Evolutionary conservation across 2,888 invertebrate species (phyloP), one percentile per base, ranked within the genome.

Genomic region (Agriopis leucophaearia): DNA sequence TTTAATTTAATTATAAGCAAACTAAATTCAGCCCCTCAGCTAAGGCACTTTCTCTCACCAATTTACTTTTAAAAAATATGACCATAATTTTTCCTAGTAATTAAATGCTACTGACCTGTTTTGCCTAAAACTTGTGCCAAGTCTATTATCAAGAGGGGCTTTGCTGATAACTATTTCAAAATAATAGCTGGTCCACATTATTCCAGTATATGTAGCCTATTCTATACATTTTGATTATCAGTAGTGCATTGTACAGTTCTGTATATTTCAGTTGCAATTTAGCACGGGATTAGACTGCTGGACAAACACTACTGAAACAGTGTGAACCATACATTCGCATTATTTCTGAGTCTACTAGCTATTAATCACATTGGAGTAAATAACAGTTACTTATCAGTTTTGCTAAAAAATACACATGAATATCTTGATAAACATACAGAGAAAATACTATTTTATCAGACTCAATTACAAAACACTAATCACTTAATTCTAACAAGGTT

Each of bases 31-130:
- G 56, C 76, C 81, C 78, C 75, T 72, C 60, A 60, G 64, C 75
- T 81, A 82, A 82, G 82, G 82, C 82, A 82, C 82, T 82, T 75
- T 60, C 63, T 81, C 76, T 74, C 78, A 75, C 75, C 77, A 74
- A 75, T 71, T 69, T 71, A 75, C 70, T 71, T 69, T 67, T 66
- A 56, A 58, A 51, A 66, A 73, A 63, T 51, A 16, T 27, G 40
- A 42, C 44, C 18, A 44, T n/a, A 42, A 12, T 7, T 44, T 56
- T 56, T 16, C 16, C 45, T 56, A 44, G 0, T 44, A 42, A 36
- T 36, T 1, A 54, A 40, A 16, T 13, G 16, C 40, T 54, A 18
- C 38, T 16, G 12, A 44, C 8, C 56, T 44, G 42, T 18, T 36
- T 40, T 42, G 18, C 42, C 50, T 10, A 68, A 64, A 73, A 40